Base-by-base conservation (phyloP, 2,888 invertebrate genomes). In the Meganola albula region DNA sequence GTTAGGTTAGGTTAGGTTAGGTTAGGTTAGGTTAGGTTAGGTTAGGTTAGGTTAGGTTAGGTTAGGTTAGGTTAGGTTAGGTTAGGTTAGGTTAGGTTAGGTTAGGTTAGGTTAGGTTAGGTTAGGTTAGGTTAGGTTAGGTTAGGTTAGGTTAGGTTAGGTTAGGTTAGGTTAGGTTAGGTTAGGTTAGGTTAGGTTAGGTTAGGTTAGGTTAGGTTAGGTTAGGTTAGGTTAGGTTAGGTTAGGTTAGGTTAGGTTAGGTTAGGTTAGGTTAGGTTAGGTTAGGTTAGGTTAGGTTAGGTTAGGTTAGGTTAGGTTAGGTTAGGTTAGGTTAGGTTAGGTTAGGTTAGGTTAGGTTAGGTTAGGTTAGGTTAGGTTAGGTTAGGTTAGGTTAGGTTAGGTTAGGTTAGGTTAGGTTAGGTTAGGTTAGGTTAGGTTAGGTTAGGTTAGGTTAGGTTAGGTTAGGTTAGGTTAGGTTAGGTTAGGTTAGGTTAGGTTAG, bases 21-120 rank as follows among this genome's bases (percentile, higher is more conserved):
- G 34, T 27, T 34, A 27, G 23, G 34, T 27, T 34, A 37, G 24
- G 31, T 25, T 34, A 23, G 27, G 34, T 27, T 34, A 27, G 22
- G 27, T 27, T 34, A 27, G 27, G 34, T 27, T 33, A 22, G 21
- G 27, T 27, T 26, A 22, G 13, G 22, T 22, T 21, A 27, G 22
- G 23, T 31, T 26, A 13, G 26, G 33, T 27, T 27, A 22, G 21
- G 27, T 22, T 23, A 22, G 21, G 21, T 22, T 27, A 27, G 27
- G 34, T 27, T 34, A 27, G 27, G 34, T 27, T 34, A 27, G 27
- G 34, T 27, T 34, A 27, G 27, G 27, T 27, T 27, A 27, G 34
- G 27, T 27, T 27, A 27, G 34, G 24, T 25, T 25, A 30, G 22
- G 28, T 29, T 34, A 27, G 27, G 34, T 27, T 34, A 27, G 27